phyloP scores from a whole-genome alignment of 1,140 invertebrate species.

The Samia ricini region DNA sequence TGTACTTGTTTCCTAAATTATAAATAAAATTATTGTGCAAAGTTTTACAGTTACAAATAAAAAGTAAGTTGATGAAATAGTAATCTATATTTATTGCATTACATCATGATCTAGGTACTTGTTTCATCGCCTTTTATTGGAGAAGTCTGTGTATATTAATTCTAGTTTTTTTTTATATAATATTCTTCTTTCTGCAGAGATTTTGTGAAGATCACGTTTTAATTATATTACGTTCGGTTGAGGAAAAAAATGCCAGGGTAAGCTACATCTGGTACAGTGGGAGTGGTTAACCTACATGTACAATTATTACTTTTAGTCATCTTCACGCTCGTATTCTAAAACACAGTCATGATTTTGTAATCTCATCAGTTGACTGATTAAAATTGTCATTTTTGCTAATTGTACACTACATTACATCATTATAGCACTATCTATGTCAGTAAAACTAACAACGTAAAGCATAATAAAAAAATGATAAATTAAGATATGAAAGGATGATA shows the following conservation, averaged over 20 bases:
- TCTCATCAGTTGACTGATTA: background rate
- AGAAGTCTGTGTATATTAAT: background rate
- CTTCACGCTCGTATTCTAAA: background rate
- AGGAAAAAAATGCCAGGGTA: conserved; percentile 70
- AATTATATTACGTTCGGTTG: conserved; percentile 26
- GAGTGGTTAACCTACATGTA: conserved; percentile 47
- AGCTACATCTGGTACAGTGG: conserved; percentile 49
- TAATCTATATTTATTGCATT: conserved; percentile 42
- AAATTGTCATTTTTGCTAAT: background rate
- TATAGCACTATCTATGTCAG: background rate
- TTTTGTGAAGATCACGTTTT: conserved; percentile 30
- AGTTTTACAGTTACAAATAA: too few species aligned
- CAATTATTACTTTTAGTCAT: background rate
- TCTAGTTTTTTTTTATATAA: conserved; percentile 6
- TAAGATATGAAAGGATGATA: too few species aligned
- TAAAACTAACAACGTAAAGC: background rate
- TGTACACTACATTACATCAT: background rate
- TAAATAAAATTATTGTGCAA: too few species aligned
- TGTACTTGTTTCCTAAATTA: too few species aligned
- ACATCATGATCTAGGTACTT: conserved; percentile 32
- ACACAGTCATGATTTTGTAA: background rate
- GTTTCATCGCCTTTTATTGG: background rate
- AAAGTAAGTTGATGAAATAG: too few species aligned
- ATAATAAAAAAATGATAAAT: too few species aligned
- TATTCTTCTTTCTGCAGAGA: conserved; percentile 49